Evolutionary conservation across 2,888 invertebrate genomes (phyloP).

Genomic region (Drosophila neotestacea): DNA sequence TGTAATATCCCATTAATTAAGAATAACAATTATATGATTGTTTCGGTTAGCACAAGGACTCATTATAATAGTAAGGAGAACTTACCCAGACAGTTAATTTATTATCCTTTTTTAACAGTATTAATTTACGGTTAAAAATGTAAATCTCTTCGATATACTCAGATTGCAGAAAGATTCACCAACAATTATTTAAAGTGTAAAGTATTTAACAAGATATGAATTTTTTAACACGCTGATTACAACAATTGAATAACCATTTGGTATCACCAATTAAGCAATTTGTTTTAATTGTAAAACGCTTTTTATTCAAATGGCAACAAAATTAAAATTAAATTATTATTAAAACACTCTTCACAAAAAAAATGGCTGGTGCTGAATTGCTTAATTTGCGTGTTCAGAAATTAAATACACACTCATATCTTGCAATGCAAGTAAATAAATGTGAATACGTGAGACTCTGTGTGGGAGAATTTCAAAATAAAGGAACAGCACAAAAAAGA

Average conservation of each 20-base stretch:
- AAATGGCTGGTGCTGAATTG: constrained; percentile 36
- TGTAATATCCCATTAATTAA: too few species aligned
- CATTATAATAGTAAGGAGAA: too few species aligned
- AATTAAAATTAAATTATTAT: too few species aligned
- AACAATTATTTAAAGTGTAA: too few species aligned
- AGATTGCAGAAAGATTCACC: too few species aligned
- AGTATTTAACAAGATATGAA: not conserved
- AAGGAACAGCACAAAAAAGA: not conserved
- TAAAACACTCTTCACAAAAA: constrained; percentile 5
- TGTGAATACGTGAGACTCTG: constrained; percentile 15
- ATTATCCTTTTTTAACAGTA: too few species aligned
- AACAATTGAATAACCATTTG: constrained; percentile 32
- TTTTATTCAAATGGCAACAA: not conserved
- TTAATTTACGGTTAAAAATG: not conserved
- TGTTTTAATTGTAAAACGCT: constrained; percentile 18
- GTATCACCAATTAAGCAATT: constrained; percentile 33
- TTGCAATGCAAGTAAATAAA: constrained; percentile 67
- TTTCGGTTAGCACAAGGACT: too few species aligned
- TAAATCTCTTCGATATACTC: not conserved
- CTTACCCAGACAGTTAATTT: too few species aligned
- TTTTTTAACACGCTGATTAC: constrained; percentile 5
- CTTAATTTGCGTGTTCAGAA: constrained; percentile 49
- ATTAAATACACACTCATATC: constrained; percentile 54
- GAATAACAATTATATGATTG: too few species aligned
- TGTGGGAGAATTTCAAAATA: constrained; percentile 1